Base-by-base conservation (phyloP, 2,888 invertebrate species). In the Agrochola litura region DNA sequence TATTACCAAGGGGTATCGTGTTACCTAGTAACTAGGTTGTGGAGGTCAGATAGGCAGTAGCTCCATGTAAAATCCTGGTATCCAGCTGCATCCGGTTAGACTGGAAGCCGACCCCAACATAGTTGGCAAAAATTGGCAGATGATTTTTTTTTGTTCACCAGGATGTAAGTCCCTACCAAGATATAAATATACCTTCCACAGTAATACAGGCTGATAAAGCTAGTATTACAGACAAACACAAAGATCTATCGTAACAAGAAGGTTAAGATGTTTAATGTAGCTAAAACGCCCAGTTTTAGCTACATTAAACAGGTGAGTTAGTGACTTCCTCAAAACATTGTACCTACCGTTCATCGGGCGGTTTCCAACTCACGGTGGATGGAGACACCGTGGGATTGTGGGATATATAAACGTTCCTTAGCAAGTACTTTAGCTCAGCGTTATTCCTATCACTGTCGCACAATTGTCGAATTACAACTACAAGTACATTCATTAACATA, bases 221-320 rank as follows among this genome's bases (percentile, higher is more conserved):
- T 64, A 2, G 22, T 49, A 22, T 58, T 49, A 66, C 14, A 56
- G 30, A 63, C n/a, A 56, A 37, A 64, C 56, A 37, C 6, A 64
- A 64, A 49, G 37, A 58, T 60, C 1, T 69, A 68, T 75, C 1
- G 43, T 25, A 25, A 16, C 52, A 22, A 41, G 30, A 58, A 77
- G 54, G 16, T 12, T 54, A 79, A 54, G 14, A 14, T 46, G 46
- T 14, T 46, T 14, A 46, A 46, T 46, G 46, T 46, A 46, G 14
- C 46, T 46, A 46, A 46, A 46, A 46, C 46, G 14, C 46, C 14
- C 46, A 46, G 14, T 54, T 61, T 69, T 22, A 54, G 61, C 46
- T 69, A 77, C 61, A 77, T 79, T 79, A 37, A 77, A 22, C 79
- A n/a, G 46, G 46, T 25, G 61, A 79, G n/a, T 37, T 54, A 77